Evolutionary conservation across 2,797 vertebrate genomes (phyloP), one percentile per base, ranked within the genome.

Genomic region (Echiichthys vipera): DNA sequence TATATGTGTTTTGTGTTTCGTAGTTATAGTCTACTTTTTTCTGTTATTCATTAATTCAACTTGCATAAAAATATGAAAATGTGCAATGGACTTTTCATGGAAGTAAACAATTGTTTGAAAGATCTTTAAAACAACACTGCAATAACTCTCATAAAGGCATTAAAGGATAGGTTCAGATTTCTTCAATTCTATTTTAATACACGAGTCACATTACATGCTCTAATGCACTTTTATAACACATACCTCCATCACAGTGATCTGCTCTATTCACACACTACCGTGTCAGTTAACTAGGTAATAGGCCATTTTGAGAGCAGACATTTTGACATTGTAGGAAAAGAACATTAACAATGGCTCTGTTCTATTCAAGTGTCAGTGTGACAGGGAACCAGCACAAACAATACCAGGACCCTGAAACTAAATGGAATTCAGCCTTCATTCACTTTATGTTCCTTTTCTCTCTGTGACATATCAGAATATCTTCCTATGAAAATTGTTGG

Each of bases 401-500:
- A 29, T 3, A 42, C 2, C 10, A 25, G 24, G 34, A 25, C 39
- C 25, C 36, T 42, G 20, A 56, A 56, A 62, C 13, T 22, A 12
- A 36, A 34, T 39, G 17, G 8, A 61, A 24, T 32, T 65, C 59
- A 67, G 50, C 71, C 50, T 14, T 67, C 5, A 10, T 46, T 27
- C 6, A 27, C 40, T 64, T 45, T 36, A 76, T 62, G 24, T 53
- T 32, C 18, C 51, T 51, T 40, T 68, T 15, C 39, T 34, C 36
- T 36, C n/a, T 36, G 34, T 55, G 49, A 77, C 47, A 24, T 42
- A 34, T 22, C 34, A 46, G 53, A 58, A 49, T 51, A 40, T 58
- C 42, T 46, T 42, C 25, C 15, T 39, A 24, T 29, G 36, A 54
- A 67, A 78, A 17, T 49, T 43, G 30, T 30, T 53, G 25, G n/a